Base-by-base conservation (phyloP, 1,140 invertebrate species). In the Fopius arisanus region DNA sequence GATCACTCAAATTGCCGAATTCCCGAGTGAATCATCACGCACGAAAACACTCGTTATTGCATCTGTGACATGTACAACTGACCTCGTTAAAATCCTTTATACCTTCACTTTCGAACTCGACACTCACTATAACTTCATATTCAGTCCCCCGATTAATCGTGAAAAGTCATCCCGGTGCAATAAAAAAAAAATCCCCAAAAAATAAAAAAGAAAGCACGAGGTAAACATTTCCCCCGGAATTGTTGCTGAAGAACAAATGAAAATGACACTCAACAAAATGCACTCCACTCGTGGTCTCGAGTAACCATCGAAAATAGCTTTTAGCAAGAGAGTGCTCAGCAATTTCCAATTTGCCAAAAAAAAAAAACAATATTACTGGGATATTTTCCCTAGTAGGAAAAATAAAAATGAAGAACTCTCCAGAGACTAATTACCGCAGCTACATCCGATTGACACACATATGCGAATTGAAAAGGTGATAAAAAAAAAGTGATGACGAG, bases 101-200 rank as follows among this genome's bases (percentile, higher is more conserved):
- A 65, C 62, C 62, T 65, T 65, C 62, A 65, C 62, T 65, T 65
- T 65, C 62, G 26, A 65, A 65, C 62, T 19, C 62, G 10, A 31
- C 26, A 65, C 3, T 12, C 26, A 65, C 62, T 65, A 6, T 9
- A 48, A 48, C 43, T 48, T 48, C 6, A 3, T n/a, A n/a, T n/a
- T n/a, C n/a, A n/a, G 9, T 6, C 43, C 43, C 6, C 43, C n/a
- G 54, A 59, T 59, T 59, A 59, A 23, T 26, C 21, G 19, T 59
- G 14, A 59, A 26, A 28, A 3, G 21, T 26, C 54, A 59, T 3
- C 23, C 26, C 10, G 54, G 54, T 2, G 26, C 54, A 26, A 54
- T 21, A 54, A 21, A 5, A 6, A 6, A 43, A 10, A 43, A 43
- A 10, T 43, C 14, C 21, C 21, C 19, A 9, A 19, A 19, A 54